Evolutionary conservation across 2,888 invertebrate genomes (phyloP).

Genomic region (Siphlonurus alternatus): DNA sequence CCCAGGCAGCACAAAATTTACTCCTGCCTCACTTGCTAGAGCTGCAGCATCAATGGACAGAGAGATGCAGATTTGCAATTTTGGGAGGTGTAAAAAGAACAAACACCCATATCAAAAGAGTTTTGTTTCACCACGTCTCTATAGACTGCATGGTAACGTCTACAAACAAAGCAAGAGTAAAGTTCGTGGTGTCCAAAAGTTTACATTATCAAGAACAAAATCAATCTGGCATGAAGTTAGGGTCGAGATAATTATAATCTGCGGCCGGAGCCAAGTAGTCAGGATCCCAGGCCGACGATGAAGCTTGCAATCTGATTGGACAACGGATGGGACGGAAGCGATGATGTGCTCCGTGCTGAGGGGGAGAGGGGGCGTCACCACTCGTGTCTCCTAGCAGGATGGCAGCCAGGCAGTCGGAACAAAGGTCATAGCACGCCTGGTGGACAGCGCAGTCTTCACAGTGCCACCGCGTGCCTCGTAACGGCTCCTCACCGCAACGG

Average conservation of each 20-base stretch:
- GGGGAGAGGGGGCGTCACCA: neutral
- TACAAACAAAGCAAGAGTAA: too few species aligned
- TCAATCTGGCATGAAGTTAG: constrained; percentile 9
- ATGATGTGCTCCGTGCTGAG: neutral
- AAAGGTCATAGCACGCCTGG: constrained; percentile 37
- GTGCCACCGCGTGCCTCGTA: constrained; percentile 49
- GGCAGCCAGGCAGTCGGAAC: constrained; percentile 42
- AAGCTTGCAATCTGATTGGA: neutral
- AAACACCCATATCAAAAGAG: neutral
- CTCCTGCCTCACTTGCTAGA: too few species aligned
- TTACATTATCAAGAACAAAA: neutral
- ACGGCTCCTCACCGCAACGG: constrained; percentile 43
- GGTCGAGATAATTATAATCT: constrained; percentile 8
- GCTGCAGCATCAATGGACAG: too few species aligned
- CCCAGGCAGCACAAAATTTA: too few species aligned
- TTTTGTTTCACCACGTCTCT: too few species aligned
- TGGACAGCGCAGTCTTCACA: constrained; percentile 38
- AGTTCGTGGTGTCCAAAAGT: too few species aligned
- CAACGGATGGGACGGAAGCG: constrained; percentile 4
- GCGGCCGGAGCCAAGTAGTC: constrained; percentile 6
- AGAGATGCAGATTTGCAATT: too few species aligned
- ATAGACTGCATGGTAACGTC: too few species aligned
- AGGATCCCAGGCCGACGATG: constrained; percentile 7
- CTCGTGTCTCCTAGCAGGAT: constrained; percentile 25
- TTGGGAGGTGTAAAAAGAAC: too few species aligned